phyloP scores from a whole-genome alignment of 1,140 invertebrate species.

The Scylla paramamosain region DNA sequence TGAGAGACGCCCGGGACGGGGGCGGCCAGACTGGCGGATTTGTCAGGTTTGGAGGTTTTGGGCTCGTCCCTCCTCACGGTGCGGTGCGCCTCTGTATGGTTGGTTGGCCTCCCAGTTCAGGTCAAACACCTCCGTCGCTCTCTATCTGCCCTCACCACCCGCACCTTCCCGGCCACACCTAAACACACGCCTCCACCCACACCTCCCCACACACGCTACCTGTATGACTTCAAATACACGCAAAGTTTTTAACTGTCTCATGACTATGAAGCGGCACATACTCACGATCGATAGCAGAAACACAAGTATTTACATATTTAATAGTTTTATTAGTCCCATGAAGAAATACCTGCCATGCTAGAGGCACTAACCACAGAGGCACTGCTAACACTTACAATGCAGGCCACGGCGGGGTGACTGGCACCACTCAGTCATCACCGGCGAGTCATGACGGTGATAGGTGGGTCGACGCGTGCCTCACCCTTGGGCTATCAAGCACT shows the following conservation, averaged over 20 bases:
- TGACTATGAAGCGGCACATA: too few species aligned
- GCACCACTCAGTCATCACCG: neutral
- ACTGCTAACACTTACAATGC: neutral
- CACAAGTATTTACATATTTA: too few species aligned
- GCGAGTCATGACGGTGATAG: neutral
- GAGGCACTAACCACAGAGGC: neutral
- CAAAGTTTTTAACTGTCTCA: neutral
- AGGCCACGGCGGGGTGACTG: neutral
- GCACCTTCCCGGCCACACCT: neutral
- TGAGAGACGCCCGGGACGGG: neutral
- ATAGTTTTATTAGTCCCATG: too few species aligned
- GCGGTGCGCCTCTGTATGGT: neutral
- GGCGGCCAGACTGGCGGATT: neutral
- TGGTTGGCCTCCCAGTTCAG: conserved; percentile 16
- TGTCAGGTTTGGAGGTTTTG: neutral
- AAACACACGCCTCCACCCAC: neutral
- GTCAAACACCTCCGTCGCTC: conserved; percentile 31
- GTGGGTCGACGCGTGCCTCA: neutral
- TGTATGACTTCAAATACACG: neutral
- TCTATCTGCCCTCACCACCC: neutral
- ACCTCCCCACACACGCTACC: neutral
- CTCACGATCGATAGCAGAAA: too few species aligned
- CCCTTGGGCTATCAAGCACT: conserved; percentile 3
- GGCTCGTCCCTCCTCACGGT: neutral
- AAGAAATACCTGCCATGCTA: neutral